These are phyloP conservation scores for Anastrepha obliqua DNA, from an alignment of 1,140 invertebrate species.

Conservation along the genomic window DNA sequence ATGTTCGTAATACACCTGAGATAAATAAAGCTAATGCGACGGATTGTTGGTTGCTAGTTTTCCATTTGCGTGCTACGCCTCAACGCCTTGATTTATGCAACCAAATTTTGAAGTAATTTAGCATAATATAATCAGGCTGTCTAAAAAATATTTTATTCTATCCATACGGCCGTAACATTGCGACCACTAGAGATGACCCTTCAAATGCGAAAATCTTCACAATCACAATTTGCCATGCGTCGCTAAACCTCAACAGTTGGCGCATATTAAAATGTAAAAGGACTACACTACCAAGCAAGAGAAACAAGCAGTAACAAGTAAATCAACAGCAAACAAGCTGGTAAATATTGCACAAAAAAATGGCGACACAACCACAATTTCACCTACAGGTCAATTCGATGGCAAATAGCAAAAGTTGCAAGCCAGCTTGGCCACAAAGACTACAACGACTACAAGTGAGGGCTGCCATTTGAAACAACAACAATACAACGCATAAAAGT, in stretches of 20 bases:
- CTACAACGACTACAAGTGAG: background rate
- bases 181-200: background rate
- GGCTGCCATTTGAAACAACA: background rate
- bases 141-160: background rate
- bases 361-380: background rate
- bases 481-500: background rate
- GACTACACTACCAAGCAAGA: background rate
- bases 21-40: no score
- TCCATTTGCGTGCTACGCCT: background rate
- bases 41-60: no score
- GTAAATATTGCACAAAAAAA: conserved; percentile 36
- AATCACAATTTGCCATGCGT: background rate
- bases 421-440: background rate
- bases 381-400: conserved; percentile 25
- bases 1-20: no score
- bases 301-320: background rate
- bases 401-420: conserved; percentile 36
- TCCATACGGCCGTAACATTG: background rate
- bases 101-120: background rate
- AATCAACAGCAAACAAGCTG: conserved; percentile 41
- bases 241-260: no score
- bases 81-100: background rate
- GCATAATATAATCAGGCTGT: background rate
- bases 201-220: background rate
- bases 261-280: background rate